A percentile compares a stretch with the other conserved stretches of the same genome.
phyloP scores from a whole-genome alignment of 2,113 vertebrate genomes.

The Ictidomys tridecemlineatus region DNA sequence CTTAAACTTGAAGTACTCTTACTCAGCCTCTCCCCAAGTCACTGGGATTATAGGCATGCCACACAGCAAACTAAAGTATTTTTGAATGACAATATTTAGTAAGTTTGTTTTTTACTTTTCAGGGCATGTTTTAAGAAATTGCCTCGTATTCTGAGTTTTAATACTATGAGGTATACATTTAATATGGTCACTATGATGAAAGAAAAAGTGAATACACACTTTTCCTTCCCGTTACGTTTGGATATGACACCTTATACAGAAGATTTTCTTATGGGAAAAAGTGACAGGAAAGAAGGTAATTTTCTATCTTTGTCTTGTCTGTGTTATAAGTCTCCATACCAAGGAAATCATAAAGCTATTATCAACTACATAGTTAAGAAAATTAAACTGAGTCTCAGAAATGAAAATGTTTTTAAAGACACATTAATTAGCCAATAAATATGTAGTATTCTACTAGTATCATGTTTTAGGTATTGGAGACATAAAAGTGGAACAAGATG shows the following conservation, averaged over 20 bases:
- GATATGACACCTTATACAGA: constrained; percentile 99
- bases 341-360: background rate
- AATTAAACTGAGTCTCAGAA: constrained; percentile 34
- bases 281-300: constrained; percentile 96
- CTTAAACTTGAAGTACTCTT: too few relatives aligned
- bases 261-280: constrained; percentile 99
- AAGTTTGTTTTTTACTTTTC: constrained; percentile 59
- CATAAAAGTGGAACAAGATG: background rate
- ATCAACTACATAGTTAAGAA: constrained; percentile 9
- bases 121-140: constrained; percentile 99
- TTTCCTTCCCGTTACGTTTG: constrained; percentile 97
- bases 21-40: too few relatives aligned
- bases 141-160: constrained; percentile 98
- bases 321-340: background rate
- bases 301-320: background rate
- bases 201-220: constrained; percentile 99
- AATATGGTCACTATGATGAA: constrained; percentile 99
- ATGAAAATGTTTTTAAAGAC: constrained; percentile 14
- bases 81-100: constrained; percentile 51
- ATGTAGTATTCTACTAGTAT: background rate
- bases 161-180: constrained; percentile 99
- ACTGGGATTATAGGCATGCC: too few relatives aligned
- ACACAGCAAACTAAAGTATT: background rate
- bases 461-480: background rate
- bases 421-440: background rate